Conservation (phyloP, 2,797 vertebrate genomes). For the Crocidura indochinensis region DNA sequence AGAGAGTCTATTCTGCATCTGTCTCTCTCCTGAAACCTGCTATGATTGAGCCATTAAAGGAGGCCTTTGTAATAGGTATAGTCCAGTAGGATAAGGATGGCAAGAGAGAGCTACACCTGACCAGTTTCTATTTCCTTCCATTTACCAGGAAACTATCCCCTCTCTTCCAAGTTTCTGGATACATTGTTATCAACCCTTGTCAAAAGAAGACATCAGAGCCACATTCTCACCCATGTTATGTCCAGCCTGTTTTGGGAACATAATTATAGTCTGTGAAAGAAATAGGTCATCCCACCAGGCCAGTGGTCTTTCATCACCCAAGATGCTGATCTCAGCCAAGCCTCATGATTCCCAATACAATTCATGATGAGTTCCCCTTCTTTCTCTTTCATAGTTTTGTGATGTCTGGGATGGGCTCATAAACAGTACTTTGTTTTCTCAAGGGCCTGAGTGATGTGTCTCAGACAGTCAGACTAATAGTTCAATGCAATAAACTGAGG, state of each 20-base stretch:
- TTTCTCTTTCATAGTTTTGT: no score
- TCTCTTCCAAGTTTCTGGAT: background rate
- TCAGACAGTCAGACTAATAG: no score
- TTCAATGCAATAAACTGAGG: no score
- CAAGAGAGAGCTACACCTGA: background rate
- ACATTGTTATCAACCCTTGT: background rate
- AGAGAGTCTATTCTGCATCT: no score
- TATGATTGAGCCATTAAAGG: background rate
- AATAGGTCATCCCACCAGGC: background rate
- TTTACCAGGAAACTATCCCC: background rate
- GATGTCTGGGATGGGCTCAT: no score
- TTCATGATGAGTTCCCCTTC: no score
- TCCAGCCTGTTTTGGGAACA: background rate
- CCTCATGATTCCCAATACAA: no score
- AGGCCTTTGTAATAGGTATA: background rate
- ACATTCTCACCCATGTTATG: background rate
- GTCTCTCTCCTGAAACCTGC: background rate
- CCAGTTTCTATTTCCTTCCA: background rate
- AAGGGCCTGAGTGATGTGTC: no score
- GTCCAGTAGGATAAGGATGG: background rate
- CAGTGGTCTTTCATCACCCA: background rate
- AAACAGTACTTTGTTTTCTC: no score
- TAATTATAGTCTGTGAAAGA: background rate
- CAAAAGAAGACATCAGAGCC: background rate
- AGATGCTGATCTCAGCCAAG: background rate